phyloP scores from a whole-genome alignment of 1,140 invertebrate genomes.

The Drosophila mauritiana region DNA sequence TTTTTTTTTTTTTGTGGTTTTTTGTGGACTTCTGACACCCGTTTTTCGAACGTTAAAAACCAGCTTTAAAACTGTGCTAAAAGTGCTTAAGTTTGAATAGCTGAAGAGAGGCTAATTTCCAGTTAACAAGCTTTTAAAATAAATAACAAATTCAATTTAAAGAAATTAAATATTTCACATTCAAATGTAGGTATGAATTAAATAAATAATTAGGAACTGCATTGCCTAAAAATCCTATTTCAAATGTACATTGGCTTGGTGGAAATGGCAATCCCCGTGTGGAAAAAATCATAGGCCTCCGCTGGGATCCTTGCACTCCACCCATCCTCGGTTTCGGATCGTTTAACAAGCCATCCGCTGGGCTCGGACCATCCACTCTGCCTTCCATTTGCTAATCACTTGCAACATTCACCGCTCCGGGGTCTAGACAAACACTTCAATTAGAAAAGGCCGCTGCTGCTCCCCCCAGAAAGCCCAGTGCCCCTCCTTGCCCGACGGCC shows the following conservation, averaged over 20 bases:
- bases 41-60: constrained; percentile 16
- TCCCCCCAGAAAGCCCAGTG: constrained; percentile 8
- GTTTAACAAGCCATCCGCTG: constrained; percentile 10
- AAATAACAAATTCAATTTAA: too few species aligned
- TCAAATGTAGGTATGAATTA: neutral
- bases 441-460: constrained; percentile 45
- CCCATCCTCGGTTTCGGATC: neutral
- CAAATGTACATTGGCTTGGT: too few species aligned
- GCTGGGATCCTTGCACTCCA: neutral
- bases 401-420: constrained; percentile 65
- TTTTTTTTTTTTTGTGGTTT: constrained; percentile 22
- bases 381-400: constrained; percentile 59
- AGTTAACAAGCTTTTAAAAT: neutral
- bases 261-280: too few species aligned
- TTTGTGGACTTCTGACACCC: constrained; percentile 30
- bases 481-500: constrained; percentile 22
- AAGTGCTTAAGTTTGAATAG: constrained; percentile 16
- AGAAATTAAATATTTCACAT: too few species aligned
- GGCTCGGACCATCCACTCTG: constrained; percentile 8
- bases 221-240: too few species aligned
- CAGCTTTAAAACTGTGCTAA: constrained; percentile 23
- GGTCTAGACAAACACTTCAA: constrained; percentile 66
- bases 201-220: neutral
- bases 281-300: neutral
- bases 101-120: neutral